These are phyloP conservation scores for Drosophila melanica DNA, from an alignment of 1,140 invertebrate species.

Conservation along the genomic window DNA sequence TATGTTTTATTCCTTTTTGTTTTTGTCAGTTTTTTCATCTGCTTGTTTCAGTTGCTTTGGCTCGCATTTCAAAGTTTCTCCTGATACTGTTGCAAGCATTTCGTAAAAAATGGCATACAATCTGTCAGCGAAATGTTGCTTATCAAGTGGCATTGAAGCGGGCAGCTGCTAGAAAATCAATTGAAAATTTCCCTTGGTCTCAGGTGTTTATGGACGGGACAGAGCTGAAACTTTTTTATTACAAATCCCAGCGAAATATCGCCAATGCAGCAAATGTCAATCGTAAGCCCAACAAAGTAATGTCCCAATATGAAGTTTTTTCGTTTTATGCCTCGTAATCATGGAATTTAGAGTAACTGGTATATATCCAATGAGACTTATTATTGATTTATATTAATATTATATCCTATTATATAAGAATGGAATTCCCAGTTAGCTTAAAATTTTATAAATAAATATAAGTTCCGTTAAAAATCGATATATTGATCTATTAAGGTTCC, in stretches of 20 bases:
- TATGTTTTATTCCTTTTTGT: slow-evolving; percentile 11
- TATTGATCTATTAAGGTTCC: too few relatives aligned
- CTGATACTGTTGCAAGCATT: slow-evolving; percentile 77
- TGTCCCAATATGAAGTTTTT: slow-evolving; percentile 29
- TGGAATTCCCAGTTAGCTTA: too few relatives aligned
- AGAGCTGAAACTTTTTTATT: slow-evolving; percentile 63
- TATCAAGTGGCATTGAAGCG: slow-evolving; percentile 39
- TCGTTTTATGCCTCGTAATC: slow-evolving; percentile 3
- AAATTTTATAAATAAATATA: too few relatives aligned
- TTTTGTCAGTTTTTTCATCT: slow-evolving; percentile 57
- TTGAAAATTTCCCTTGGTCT: slow-evolving; percentile 71
- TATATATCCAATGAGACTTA: neutral
- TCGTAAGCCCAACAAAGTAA: slow-evolving; percentile 46
- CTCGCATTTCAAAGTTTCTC: slow-evolving; percentile 61
- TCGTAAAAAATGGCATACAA: slow-evolving; percentile 79
- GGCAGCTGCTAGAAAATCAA: slow-evolving; percentile 70
- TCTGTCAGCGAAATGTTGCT: slow-evolving; percentile 70
- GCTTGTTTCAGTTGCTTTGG: slow-evolving; percentile 77
- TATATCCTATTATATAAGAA: too few relatives aligned
- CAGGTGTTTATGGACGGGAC: slow-evolving; percentile 71
- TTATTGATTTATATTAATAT: neutral
- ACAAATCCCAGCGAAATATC: slow-evolving; percentile 52
- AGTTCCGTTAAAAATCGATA: too few relatives aligned
- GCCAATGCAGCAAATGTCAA: slow-evolving; percentile 49
- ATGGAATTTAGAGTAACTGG: neutral